These are phyloP conservation scores for Cebidichthys violaceus DNA, from an alignment of 2,113 vertebrate genomes.

Conservation along the genomic window DNA sequence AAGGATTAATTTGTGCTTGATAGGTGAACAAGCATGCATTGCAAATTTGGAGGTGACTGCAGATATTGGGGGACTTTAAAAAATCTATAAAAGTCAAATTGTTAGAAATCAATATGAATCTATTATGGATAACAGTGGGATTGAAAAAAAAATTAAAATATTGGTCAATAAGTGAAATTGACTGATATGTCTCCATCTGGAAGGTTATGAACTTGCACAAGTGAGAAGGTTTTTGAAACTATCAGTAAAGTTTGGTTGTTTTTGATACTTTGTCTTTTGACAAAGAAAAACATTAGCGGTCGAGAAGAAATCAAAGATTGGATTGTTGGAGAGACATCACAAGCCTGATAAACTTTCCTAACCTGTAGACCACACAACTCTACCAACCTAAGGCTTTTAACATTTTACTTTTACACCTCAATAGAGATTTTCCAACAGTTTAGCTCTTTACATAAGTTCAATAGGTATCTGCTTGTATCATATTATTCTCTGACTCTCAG, in stretches of 20 bases:
- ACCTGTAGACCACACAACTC: neutral
- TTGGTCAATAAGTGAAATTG: neutral
- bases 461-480: neutral
- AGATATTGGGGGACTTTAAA: neutral
- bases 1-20: neutral
- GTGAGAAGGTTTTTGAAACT: neutral
- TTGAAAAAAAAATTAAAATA: neutral
- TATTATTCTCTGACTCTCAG: neutral
- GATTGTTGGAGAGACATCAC: neutral
- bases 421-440: neutral
- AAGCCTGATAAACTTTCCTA: neutral
- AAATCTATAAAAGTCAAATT: neutral
- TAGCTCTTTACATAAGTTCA: neutral
- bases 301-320: neutral
- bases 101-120: neutral
- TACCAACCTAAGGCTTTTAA: neutral
- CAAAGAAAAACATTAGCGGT: neutral
- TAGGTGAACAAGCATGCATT: neutral
- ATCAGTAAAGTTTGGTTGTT: neutral
- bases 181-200: neutral
- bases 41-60: neutral
- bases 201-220: neutral
- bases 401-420: neutral
- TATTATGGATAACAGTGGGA: neutral
- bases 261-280: neutral